phyloP scores from a whole-genome alignment of 2,888 invertebrate species.

The Baccha elongata region DNA sequence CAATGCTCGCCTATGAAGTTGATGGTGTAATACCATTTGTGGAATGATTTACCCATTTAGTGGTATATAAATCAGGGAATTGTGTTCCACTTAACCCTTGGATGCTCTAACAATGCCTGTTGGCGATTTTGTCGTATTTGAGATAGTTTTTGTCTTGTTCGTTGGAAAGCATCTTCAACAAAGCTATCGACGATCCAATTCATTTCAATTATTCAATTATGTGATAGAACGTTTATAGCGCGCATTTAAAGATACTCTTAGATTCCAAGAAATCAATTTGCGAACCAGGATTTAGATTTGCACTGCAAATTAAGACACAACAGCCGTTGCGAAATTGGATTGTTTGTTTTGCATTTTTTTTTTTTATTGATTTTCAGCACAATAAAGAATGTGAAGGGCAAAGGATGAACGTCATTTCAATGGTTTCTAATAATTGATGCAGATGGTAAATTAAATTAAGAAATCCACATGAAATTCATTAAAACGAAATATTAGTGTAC shows the following conservation, averaged over 20 bases:
- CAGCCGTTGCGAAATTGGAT: not conserved
- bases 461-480: too few relatives aligned
- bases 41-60: conserved; percentile 31
- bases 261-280: conserved; percentile 38
- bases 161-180: conserved; percentile 38
- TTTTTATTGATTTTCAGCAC: not conserved
- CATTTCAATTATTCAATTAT: conserved; percentile 64
- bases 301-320: conserved; percentile 26
- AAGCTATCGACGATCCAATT: conserved; percentile 42
- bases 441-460: too few relatives aligned
- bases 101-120: not conserved
- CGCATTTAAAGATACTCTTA: not conserved
- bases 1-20: not conserved
- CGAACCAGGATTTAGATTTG: conserved; percentile 21
- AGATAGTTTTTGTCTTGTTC: not conserved
- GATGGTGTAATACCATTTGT: conserved; percentile 24
- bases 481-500: too few relatives aligned
- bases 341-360: not conserved
- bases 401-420: too few relatives aligned
- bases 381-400: too few relatives aligned
- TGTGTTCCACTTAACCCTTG: conserved; percentile 50
- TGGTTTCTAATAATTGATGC: too few relatives aligned
- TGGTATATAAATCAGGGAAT: conserved; percentile 44
- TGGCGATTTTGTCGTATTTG: not conserved
- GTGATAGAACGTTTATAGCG: conserved; percentile 17